Conservation (phyloP, 2,113 vertebrate species). For the Tragulus kanchil region DNA sequence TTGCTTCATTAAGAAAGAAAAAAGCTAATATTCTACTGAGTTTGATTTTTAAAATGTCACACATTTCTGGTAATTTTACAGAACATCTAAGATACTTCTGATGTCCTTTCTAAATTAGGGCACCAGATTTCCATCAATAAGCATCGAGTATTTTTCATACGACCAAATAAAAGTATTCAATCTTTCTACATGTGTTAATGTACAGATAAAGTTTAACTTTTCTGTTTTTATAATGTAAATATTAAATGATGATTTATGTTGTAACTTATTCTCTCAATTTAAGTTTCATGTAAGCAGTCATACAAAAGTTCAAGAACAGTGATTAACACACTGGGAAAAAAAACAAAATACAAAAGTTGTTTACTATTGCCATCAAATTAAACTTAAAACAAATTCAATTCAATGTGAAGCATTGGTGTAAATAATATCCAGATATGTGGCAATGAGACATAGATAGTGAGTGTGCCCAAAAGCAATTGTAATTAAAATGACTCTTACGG, state of each 20-base stretch:
- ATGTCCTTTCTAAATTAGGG: neutral
- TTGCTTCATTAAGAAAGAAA: neutral
- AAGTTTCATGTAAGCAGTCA: neutral
- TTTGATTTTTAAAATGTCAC: neutral
- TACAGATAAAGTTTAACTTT: neutral
- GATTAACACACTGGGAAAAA: neutral
- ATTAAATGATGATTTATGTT: neutral
- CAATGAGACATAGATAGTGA: neutral
- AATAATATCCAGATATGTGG: neutral
- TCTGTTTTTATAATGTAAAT: neutral
- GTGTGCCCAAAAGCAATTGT: neutral
- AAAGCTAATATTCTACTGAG: neutral
- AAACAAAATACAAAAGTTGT: neutral
- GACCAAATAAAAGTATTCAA: constrained; percentile 29
- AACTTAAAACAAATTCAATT: neutral
- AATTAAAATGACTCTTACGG: neutral
- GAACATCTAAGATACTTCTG: neutral
- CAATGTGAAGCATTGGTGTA: neutral
- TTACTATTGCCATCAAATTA: neutral
- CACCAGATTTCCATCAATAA: constrained; percentile 17
- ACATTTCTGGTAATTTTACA: neutral
- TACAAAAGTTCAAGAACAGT: neutral
- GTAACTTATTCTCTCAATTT: neutral
- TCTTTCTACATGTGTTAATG: neutral
- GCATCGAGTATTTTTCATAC: neutral